These are phyloP conservation scores for Lamprotornis superbus DNA, from an alignment of 2,113 vertebrate species.

Conservation along the genomic window DNA sequence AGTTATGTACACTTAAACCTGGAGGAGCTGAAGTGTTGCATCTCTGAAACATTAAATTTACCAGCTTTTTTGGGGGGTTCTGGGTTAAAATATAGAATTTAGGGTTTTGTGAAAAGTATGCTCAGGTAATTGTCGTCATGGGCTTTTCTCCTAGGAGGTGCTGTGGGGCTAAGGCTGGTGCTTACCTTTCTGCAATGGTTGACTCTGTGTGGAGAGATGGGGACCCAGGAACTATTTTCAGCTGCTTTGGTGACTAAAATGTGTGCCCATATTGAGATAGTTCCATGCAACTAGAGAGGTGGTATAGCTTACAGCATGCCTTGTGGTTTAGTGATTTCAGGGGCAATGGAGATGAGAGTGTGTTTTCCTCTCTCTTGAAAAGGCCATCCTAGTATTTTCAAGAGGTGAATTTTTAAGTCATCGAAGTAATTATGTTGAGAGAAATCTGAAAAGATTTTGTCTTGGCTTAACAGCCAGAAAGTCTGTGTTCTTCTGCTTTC, in stretches of 20 bases:
- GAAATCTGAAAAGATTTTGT: neutral
- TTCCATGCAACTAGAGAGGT: neutral
- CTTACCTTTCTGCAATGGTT: neutral
- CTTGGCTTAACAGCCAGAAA: neutral
- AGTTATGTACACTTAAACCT: neutral
- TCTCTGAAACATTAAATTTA: neutral
- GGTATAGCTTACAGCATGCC: neutral
- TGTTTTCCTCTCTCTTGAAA: neutral
- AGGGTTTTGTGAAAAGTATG: neutral
- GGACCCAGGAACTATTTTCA: neutral
- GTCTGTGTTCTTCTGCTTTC: neutral
- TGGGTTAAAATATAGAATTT: neutral
- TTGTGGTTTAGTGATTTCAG: neutral
- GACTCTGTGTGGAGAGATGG: neutral
- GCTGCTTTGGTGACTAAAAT: neutral
- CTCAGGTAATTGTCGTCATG: neutral
- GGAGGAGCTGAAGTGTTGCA: neutral
- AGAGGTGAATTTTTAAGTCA: neutral
- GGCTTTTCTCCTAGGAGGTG: neutral
- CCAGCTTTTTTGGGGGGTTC: neutral
- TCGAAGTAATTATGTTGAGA: neutral
- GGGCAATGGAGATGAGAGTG: neutral
- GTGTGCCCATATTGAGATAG: rapidly evolving
- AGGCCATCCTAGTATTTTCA: neutral
- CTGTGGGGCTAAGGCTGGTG: neutral